Percentiles rank a stretch among this genome's conserved stretches.
These are phyloP conservation scores for Caenorhabditis sp. DNA, from an alignment of 2,888 invertebrate species.

Conservation along the genomic window DNA sequence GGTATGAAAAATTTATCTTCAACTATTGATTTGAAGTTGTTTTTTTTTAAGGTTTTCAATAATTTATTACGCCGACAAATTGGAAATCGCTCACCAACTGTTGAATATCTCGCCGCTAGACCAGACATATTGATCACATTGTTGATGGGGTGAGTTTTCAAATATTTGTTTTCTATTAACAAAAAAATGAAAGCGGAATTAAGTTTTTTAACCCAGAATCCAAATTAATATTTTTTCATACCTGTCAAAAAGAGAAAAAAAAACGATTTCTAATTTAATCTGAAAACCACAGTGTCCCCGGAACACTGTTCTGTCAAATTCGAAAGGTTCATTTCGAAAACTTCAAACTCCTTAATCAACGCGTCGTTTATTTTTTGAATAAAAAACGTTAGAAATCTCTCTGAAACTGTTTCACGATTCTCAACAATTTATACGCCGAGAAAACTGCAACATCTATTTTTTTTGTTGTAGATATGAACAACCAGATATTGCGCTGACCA, in stretches of 20 bases:
- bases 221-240: no score
- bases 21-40: background rate
- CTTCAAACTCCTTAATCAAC: no score
- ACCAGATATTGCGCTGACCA: conserved; percentile 97
- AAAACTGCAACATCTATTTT: conserved; percentile 22
- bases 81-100: conserved; percentile 92
- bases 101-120: conserved; percentile 96
- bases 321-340: no score
- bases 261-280: no score
- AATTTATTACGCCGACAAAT: conserved; percentile 97
- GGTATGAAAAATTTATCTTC: conserved; percentile 71
- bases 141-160: conserved; percentile 53
- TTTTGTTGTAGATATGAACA: conserved; percentile 88
- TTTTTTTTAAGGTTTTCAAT: conserved; percentile 80
- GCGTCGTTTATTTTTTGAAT: no score
- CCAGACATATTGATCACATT: conserved; percentile 83
- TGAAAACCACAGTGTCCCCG: no score
- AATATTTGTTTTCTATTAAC: background rate
- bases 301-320: no score
- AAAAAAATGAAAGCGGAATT: background rate
- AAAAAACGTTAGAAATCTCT: no score
- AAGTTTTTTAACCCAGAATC: no score
- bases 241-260: no score
- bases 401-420: no score
- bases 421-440: no score